Evolutionary conservation across 2,888 invertebrate species (phyloP), one percentile per base, ranked within the genome.

Genomic region (Drosophila koepferae): DNA sequence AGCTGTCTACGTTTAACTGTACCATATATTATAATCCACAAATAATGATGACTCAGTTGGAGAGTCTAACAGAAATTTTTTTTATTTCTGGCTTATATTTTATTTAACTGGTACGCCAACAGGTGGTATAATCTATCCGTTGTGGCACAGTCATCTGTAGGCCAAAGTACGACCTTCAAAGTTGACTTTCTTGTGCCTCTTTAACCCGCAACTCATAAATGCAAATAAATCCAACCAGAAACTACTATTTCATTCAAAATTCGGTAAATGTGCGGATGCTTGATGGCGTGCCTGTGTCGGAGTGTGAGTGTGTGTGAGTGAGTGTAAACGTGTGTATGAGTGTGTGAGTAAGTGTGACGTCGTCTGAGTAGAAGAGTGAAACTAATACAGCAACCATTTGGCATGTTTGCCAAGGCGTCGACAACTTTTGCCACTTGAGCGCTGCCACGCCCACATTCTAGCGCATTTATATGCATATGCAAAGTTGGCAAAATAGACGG

Each of bases 241-340:
- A 84, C 87, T 80, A 84, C 87, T 80, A 89, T 80, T 81, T 80
- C 71, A 86, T 89, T 87, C 74, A 79, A 78, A 81, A 72, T 74
- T 72, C 60, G 62, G 70, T 72, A 55, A 67, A 63, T 72, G 68
- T 63, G 59, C n/a, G 41, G 38, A 23, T 20, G 20, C 18, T 12
- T 54, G 54, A 4, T 18, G 7, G 10, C 23, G 40, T n/a, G 54
- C 5, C 2, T 4, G 38, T 38, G 14, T 14, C 5, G 14, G 2
- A 3, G 20, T 23, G 38, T 40, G 28, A 7, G 58, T 46, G 23
- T 58, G 7, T 36, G 10, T 1, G 44, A 8, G 40, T 56, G 46
- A 34, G 60, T 34, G 10, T 63, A 36, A 7, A n/a, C 14, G 31
- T 18, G 31, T 20, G 43, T 18, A 18, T 8, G 16, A 6, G 23